Evolutionary conservation across 2,888 invertebrate species (phyloP).

Genomic region (Nomada fabriciana): DNA sequence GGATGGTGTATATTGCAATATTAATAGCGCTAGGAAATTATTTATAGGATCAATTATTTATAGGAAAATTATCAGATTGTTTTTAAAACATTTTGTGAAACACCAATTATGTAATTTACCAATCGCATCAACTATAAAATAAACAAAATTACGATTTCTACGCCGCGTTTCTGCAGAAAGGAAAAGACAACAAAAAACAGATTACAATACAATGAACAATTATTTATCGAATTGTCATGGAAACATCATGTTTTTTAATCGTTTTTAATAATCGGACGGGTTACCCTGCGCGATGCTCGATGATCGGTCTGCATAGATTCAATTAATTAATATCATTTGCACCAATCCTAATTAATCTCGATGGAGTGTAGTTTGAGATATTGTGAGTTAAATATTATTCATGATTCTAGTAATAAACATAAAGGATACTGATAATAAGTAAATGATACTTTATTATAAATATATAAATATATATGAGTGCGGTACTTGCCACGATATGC

Average conservation of each 20-base stretch:
- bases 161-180: conserved; percentile 2
- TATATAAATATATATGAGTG: conserved; percentile 66
- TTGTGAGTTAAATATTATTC: conserved; percentile 76
- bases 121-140: conserved; percentile 22
- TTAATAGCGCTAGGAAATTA: conserved; percentile 73
- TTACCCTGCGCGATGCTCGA: conserved; percentile 62
- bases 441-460: conserved; percentile 77
- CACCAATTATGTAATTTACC: conserved; percentile 41
- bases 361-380: conserved; percentile 73
- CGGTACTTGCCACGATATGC: conserved; percentile 63
- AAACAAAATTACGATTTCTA: conserved; percentile 11
- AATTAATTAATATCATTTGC: conserved; percentile 72
- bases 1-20: conserved; percentile 71
- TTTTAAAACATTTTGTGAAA: conserved; percentile 48
- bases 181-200: neutral
- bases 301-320: conserved; percentile 64
- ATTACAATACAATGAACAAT: conserved; percentile 15
- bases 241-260: conserved; percentile 32
- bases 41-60: conserved; percentile 71
- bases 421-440: conserved; percentile 76
- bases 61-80: conserved; percentile 65
- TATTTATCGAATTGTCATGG: conserved; percentile 37
- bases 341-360: conserved; percentile 73
- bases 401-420: conserved; percentile 75
- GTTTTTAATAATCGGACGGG: conserved; percentile 56